Conservation (phyloP, 64 coral and sea anemone species). For the Stylophora pistillata region DNA sequence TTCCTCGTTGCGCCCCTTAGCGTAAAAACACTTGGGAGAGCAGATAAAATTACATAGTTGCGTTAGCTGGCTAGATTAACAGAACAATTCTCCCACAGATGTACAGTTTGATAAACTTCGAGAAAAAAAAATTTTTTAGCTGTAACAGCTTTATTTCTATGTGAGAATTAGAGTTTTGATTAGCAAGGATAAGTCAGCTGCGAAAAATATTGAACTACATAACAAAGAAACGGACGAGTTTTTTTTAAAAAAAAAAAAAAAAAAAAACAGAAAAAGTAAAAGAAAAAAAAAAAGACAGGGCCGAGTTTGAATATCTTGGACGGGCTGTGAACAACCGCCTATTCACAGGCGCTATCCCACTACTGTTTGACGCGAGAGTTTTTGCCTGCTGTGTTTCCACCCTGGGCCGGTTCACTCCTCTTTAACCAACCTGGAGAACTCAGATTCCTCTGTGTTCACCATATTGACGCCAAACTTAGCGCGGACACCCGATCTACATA, state of each 20-base stretch:
- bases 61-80: no score
- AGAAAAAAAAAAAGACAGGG: slow-evolving; percentile 46
- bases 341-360: slow-evolving; percentile 85
- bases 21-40: no score
- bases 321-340: slow-evolving; percentile 50
- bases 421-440: slow-evolving; percentile 76
- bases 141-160: no score
- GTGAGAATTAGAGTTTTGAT: no score
- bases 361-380: slow-evolving; percentile 83
- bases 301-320: slow-evolving; percentile 56
- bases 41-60: no score
- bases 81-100: no score
- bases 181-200: no score
- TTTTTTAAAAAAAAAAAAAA: background rate
- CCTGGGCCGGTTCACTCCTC: slow-evolving; percentile 77
- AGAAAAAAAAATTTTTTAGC: no score
- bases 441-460: slow-evolving; percentile 50
- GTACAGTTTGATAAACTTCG: no score
- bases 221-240: background rate
- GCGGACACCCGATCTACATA: slow-evolving; percentile 81
- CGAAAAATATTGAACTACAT: background rate
- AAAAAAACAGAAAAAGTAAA: background rate
- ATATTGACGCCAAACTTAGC: slow-evolving; percentile 81
- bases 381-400: slow-evolving; percentile 93
- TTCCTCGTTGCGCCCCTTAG: no score